A percentile compares a stretch with the other conserved stretches of the same genome.
These are phyloP conservation scores for Rhopilema esculentum DNA, from an alignment of 30 jellyfish, hydroid and myxozoan genomes.

Conservation along the genomic window DNA sequence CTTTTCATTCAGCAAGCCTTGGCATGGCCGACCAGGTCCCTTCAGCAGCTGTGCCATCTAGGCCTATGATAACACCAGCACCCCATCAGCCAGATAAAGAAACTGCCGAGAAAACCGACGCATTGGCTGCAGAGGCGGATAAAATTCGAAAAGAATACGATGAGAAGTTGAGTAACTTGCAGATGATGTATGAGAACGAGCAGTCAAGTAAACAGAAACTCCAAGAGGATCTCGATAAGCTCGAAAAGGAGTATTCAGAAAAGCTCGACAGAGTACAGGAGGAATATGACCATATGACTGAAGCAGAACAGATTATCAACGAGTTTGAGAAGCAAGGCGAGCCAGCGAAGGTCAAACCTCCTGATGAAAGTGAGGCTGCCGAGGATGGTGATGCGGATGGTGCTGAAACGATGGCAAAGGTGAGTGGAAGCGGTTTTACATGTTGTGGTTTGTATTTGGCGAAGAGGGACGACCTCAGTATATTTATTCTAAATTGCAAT, in stretches of 20 bases:
- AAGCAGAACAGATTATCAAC: constrained; percentile 61
- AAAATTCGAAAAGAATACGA: constrained; percentile 85
- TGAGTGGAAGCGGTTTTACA: background rate
- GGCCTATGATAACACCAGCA: constrained; percentile 55
- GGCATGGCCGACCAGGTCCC: constrained; percentile 73
- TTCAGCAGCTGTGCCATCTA: constrained; percentile 40
- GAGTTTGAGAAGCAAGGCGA: constrained; percentile 75
- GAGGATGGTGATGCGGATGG: constrained; percentile 20
- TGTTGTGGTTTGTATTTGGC: background rate
- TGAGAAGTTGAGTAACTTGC: constrained; percentile 73
- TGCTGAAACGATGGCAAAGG: constrained; percentile 1
- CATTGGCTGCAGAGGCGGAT: constrained; percentile 78
- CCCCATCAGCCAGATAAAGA: constrained; percentile 47
- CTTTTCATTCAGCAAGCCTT: constrained; percentile 85
- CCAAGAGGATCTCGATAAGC: constrained; percentile 77
- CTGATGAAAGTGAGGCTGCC: constrained; percentile 19
- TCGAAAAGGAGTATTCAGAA: constrained; percentile 73
- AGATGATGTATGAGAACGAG: constrained; percentile 79
- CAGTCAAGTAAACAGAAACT: constrained; percentile 87
- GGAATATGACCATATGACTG: constrained; percentile 65
- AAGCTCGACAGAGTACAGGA: constrained; percentile 68
- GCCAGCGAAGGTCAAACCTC: background rate
- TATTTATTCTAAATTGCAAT: too few species aligned
- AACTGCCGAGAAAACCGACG: constrained; percentile 54
- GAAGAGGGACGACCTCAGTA: background rate